Evolutionary conservation across 2,797 vertebrate genomes (phyloP).

Genomic region (Pteropus rufus): DNA sequence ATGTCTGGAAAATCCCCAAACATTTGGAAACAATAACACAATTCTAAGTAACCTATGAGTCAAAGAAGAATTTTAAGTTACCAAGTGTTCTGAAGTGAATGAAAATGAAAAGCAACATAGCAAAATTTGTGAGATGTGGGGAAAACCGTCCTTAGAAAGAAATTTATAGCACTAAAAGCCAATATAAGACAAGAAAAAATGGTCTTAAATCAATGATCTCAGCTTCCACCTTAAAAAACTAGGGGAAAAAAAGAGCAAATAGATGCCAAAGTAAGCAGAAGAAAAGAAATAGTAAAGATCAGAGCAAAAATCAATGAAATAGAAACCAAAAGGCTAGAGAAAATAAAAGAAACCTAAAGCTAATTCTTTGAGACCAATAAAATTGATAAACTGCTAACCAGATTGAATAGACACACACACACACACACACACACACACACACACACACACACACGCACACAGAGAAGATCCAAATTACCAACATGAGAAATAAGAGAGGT

Average conservation of each 20-base stretch:
- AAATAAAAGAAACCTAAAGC: neutral
- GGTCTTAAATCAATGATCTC: neutral
- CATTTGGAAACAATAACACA: constrained; percentile 1
- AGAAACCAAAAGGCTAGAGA: neutral
- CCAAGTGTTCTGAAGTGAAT: constrained; percentile 10
- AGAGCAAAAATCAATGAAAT: neutral
- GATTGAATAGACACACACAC: neutral
- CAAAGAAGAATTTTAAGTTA: neutral
- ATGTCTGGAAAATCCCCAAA: constrained; percentile 28
- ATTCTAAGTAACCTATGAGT: neutral
- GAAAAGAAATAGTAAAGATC: neutral
- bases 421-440: too few species aligned
- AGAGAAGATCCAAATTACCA: neutral
- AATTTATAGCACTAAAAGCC: neutral
- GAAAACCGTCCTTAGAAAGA: neutral
- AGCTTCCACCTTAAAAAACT: neutral
- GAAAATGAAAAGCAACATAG: neutral
- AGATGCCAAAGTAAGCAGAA: neutral
- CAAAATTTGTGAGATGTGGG: neutral
- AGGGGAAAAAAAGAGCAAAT: neutral
- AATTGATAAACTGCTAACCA: neutral
- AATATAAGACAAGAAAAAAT: neutral
- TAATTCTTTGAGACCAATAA: neutral
- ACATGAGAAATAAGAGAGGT: neutral
- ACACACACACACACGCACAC: too few species aligned